phyloP scores from a whole-genome alignment of 1,140 invertebrate species.

The Mya arenaria region DNA sequence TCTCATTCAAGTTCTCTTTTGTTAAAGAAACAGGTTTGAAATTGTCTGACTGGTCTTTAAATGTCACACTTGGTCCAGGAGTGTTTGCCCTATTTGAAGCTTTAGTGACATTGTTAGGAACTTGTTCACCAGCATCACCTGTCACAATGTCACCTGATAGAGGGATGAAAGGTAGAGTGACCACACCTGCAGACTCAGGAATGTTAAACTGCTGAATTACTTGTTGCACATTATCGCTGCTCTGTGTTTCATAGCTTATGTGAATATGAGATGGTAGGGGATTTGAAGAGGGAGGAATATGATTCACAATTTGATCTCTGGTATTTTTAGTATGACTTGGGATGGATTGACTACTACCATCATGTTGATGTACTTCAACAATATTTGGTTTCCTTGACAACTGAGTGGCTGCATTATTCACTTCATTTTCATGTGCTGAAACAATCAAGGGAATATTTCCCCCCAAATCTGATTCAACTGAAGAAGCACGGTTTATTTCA shows the following conservation, averaged over 20 bases:
- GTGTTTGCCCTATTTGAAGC: not conserved
- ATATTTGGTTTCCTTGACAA: too few relatives aligned
- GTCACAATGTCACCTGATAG: not conserved
- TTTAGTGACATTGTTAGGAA: not conserved
- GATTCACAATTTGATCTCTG: not conserved
- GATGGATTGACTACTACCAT: not conserved
- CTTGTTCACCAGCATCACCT: not conserved
- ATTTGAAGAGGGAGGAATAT: not conserved
- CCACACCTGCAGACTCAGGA: not conserved
- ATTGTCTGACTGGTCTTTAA: not conserved
- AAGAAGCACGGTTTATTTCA: too few relatives aligned
- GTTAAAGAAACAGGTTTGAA: not conserved
- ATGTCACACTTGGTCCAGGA: not conserved
- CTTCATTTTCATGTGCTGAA: not conserved
- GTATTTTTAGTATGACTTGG: not conserved
- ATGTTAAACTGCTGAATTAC: not conserved
- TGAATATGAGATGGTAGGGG: conserved; percentile 32
- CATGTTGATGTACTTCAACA: not conserved
- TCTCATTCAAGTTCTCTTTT: not conserved
- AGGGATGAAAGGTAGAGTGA: conserved; percentile 20
- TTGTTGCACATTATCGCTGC: not conserved
- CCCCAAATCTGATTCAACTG: not conserved
- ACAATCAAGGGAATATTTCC: not conserved
- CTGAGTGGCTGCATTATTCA: not conserved
- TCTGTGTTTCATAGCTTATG: conserved; percentile 8